Conservation (phyloP, 2,113 vertebrate species). For the Pedionomus torquatus region DNA sequence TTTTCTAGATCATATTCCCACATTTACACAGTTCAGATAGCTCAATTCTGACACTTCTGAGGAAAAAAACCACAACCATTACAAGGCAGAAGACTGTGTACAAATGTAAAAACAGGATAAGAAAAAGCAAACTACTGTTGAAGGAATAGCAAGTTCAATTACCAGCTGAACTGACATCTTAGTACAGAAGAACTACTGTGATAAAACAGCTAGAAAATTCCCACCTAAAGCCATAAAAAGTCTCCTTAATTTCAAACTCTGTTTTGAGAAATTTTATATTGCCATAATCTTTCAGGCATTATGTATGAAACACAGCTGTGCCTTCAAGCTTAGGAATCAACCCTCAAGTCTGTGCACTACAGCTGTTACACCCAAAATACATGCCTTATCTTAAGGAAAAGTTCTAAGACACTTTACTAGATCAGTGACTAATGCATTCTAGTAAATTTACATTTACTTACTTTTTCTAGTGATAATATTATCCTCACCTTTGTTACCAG, state of each 20-base stretch:
- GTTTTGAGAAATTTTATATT: background rate
- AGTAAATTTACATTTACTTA: background rate
- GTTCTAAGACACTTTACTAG: background rate
- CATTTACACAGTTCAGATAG: background rate
- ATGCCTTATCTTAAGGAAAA: background rate
- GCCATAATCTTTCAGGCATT: background rate
- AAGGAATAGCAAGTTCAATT: constrained; percentile 5
- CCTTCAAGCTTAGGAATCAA: background rate
- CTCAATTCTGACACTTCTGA: background rate
- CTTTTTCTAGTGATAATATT: background rate
- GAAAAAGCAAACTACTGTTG: background rate
- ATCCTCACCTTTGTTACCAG: background rate
- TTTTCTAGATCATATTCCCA: background rate
- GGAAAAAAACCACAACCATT: background rate
- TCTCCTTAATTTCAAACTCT: background rate
- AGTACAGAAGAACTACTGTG: background rate
- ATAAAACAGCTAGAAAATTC: background rate
- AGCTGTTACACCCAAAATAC: background rate
- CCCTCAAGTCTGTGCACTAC: background rate
- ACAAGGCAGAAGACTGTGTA: background rate
- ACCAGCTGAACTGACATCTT: background rate
- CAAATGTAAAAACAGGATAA: background rate
- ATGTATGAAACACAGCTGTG: background rate
- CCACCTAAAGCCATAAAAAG: background rate
- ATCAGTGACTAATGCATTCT: background rate